A percentile compares a stretch with the other conserved stretches of the same genome.
Conservation (phyloP, 2,888 invertebrate species). For the Drosophila setosimentum region DNA sequence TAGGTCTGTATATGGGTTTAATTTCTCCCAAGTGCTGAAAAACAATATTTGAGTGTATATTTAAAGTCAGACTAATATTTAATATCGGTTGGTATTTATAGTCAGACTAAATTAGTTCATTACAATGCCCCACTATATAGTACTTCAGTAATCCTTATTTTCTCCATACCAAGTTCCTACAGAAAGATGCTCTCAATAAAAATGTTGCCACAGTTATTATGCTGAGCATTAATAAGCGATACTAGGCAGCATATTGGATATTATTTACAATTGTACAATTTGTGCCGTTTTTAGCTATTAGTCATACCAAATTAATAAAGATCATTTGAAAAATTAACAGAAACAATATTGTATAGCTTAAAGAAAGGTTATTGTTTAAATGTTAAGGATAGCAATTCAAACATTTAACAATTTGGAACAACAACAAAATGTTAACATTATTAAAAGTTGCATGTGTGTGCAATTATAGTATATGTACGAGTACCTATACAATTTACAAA, state of each 20-base stretch:
- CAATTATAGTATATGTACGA: constrained; percentile 27
- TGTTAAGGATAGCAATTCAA: constrained; percentile 34
- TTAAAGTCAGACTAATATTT: not conserved
- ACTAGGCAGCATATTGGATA: constrained; percentile 48
- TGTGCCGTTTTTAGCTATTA: constrained; percentile 23
- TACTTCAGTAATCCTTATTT: not conserved
- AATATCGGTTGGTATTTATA: not conserved
- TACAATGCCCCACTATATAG: not conserved
- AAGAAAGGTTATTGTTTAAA: constrained; percentile 1
- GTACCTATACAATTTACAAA: constrained; percentile 30
- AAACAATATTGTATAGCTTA: constrained; percentile 8
- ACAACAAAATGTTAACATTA: constrained; percentile 53
- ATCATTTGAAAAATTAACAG: constrained; percentile 11
- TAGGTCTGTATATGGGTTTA: constrained; percentile 37
- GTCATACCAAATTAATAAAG: constrained; percentile 8
- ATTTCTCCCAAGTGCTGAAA: constrained; percentile 23
- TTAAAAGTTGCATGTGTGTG: constrained; percentile 39
- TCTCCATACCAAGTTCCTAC: not conserved
- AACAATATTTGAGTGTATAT: constrained; percentile 9
- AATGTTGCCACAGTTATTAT: constrained; percentile 37
- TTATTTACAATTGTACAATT: constrained; percentile 60
- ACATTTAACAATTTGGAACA: constrained; percentile 57
- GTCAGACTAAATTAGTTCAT: constrained; percentile 8
- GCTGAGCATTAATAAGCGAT: constrained; percentile 73
- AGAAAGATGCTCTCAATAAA: constrained; percentile 3